Conservation (phyloP, 2,797 vertebrate genomes). For the Astyanax mexicanus region DNA sequence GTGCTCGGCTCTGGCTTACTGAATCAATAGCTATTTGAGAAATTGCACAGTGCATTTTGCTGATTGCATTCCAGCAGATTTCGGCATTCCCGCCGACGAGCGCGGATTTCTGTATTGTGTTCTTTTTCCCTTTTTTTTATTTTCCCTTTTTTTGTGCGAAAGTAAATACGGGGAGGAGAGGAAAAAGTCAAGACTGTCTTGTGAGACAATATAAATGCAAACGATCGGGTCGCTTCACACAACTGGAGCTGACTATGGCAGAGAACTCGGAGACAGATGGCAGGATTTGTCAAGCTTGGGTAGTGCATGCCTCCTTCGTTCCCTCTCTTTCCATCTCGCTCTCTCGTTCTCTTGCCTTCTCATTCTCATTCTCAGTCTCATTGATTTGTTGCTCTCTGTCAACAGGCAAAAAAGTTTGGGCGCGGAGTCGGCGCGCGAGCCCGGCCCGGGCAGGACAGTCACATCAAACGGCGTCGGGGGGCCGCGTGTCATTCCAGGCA, state of each 20-base stretch:
- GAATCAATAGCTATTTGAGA: slow-evolving; percentile 64
- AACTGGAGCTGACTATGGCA: slow-evolving; percentile 57
- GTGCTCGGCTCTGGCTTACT: slow-evolving; percentile 48
- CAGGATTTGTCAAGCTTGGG: slow-evolving; percentile 70
- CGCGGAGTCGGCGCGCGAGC: slow-evolving; percentile 52
- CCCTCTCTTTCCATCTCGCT: slow-evolving; percentile 4
- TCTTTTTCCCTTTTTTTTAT: too few species aligned
- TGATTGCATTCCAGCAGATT: slow-evolving; percentile 48
- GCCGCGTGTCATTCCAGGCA: slow-evolving; percentile 69
- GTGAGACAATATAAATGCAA: slow-evolving; percentile 62
- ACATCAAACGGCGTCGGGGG: slow-evolving; percentile 60
- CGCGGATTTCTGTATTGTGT: slow-evolving; percentile 18
- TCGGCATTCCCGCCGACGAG: slow-evolving; percentile 22
- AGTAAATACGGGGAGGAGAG: slow-evolving; percentile 42
- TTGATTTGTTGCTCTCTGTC: slow-evolving; percentile 51
- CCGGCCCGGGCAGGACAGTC: slow-evolving; percentile 63
- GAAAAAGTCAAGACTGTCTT: slow-evolving; percentile 31
- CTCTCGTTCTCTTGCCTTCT: not conserved
- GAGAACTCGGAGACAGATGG: slow-evolving; percentile 69
- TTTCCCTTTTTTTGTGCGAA: slow-evolving; percentile 42
- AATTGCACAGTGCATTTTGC: slow-evolving; percentile 50
- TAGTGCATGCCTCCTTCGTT: slow-evolving; percentile 49
- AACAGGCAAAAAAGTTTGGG: slow-evolving; percentile 60
- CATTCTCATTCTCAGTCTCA: slow-evolving; percentile 2
- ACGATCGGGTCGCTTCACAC: slow-evolving; percentile 52